phyloP scores from a whole-genome alignment of 2,113 vertebrate genomes.

The Tragelaphus imberbis region DNA sequence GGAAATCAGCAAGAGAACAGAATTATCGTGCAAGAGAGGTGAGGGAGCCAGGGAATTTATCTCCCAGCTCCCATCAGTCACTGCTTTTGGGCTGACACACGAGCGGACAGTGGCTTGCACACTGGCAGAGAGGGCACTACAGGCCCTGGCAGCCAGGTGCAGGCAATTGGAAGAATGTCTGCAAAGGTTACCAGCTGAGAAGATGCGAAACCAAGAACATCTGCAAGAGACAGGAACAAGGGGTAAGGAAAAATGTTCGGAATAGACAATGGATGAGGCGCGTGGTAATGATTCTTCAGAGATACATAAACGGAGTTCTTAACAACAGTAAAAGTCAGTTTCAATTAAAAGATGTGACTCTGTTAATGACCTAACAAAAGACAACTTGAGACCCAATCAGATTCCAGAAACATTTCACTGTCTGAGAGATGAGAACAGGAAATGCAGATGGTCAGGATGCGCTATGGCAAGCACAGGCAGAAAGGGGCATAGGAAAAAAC shows the following conservation, averaged over 20 bases:
- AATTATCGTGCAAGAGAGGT: background rate
- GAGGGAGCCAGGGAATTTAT: background rate
- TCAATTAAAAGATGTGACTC: background rate
- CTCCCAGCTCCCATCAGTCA: background rate
- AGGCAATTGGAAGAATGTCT: background rate
- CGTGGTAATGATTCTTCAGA: background rate
- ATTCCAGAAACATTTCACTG: background rate
- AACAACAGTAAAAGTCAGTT: background rate
- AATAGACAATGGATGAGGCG: background rate
- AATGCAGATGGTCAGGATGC: background rate
- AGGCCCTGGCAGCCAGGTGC: background rate
- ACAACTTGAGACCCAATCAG: background rate
- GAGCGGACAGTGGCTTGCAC: background rate
- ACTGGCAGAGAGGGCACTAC: background rate
- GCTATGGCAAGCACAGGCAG: background rate
- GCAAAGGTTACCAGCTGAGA: background rate
- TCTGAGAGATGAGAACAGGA: background rate
- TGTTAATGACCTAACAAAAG: background rate
- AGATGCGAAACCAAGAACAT: background rate
- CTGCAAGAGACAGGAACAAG: background rate
- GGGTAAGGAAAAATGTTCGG: background rate
- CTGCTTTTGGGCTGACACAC: background rate
- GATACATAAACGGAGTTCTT: background rate
- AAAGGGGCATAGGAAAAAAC: background rate
- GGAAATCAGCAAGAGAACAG: background rate